These are phyloP conservation scores for Anarhynchus alexandrinus DNA, from an alignment of 2,113 vertebrate genomes.

Conservation along the genomic window DNA sequence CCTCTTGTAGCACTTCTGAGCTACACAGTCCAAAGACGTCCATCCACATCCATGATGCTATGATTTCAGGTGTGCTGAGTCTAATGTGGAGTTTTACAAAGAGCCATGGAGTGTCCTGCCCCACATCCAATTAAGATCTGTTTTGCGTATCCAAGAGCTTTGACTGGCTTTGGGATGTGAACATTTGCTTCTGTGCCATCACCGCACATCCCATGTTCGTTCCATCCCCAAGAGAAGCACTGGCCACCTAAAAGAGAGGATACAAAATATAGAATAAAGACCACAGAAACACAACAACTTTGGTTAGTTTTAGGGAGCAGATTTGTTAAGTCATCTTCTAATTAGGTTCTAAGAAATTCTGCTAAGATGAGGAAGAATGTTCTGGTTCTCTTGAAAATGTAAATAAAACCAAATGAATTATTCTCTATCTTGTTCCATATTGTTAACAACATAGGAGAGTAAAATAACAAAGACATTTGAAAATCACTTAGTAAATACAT, in stretches of 20 bases:
- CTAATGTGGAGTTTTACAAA: constrained; percentile 62
- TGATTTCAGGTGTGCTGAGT: background rate
- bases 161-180: constrained; percentile 71
- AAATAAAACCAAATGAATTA: background rate
- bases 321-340: background rate
- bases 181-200: constrained; percentile 78
- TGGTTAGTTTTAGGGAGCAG: background rate
- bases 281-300: background rate
- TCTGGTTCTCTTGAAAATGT: background rate
- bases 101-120: constrained; percentile 89
- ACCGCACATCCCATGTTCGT: constrained; percentile 95
- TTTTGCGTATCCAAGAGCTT: constrained; percentile 22
- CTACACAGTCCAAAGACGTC: background rate
- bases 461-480: background rate
- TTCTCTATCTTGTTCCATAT: background rate
- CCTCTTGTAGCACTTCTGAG: background rate
- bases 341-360: background rate
- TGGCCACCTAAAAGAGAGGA: constrained; percentile 68
- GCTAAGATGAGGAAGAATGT: background rate
- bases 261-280: background rate
- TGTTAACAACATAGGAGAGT: background rate
- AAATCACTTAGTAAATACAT: background rate
- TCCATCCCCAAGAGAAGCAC: constrained; percentile 94
- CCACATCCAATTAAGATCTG: constrained; percentile 85
- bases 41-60: background rate